phyloP scores from a whole-genome alignment of 2,888 invertebrate genomes.

The Nasonovia ribisnigri region DNA sequence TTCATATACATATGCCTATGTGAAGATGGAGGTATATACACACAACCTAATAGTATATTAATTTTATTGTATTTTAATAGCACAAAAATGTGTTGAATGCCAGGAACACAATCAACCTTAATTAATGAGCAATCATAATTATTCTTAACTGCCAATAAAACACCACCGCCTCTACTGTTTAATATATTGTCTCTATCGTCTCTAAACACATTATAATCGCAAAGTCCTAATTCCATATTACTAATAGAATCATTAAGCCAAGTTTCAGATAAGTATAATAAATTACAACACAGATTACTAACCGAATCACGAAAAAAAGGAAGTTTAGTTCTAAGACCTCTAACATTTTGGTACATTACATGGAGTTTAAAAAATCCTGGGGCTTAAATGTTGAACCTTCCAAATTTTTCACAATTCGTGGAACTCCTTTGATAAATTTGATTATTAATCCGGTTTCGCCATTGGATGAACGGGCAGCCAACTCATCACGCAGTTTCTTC shows the following conservation, averaged over 20 bases:
- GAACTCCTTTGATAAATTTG: not conserved
- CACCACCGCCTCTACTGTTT: slow-evolving; percentile 9
- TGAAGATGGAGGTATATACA: not conserved
- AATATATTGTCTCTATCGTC: not conserved
- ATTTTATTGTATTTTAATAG: not conserved
- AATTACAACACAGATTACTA: not conserved
- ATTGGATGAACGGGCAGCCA: not conserved
- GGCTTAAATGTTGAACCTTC: not conserved
- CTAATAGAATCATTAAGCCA: slow-evolving; percentile 6
- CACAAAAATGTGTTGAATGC: not conserved
- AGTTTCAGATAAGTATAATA: slow-evolving; percentile 14
- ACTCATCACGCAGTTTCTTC: not conserved
- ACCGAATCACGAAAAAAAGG: slow-evolving; percentile 20
- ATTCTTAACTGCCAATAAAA: slow-evolving; percentile 20
- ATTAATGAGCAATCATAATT: not conserved
- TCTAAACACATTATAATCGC: not conserved
- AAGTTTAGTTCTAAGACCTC: slow-evolving; percentile 35
- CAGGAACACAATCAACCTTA: not conserved
- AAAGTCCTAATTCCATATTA: slow-evolving; percentile 15
- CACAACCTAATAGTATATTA: not conserved
- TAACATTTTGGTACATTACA: slow-evolving; percentile 25
- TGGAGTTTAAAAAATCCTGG: slow-evolving; percentile 15
- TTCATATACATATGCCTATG: not conserved
- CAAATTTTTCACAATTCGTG: not conserved
- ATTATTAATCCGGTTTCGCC: not conserved